Conservation (phyloP, 1,140 invertebrate species). For the Neodiprion lecontei region DNA sequence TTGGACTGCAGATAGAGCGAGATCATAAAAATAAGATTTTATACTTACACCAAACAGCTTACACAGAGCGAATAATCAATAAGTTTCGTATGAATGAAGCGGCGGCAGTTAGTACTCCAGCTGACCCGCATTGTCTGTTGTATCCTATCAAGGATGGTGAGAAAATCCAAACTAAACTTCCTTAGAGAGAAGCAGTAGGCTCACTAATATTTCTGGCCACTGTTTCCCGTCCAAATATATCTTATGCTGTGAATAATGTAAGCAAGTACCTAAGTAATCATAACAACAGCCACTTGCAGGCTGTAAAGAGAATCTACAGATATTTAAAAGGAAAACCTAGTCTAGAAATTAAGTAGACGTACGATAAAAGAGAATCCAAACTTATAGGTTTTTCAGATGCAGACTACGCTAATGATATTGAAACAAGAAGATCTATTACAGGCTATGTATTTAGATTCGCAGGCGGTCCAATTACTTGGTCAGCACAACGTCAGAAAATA, state of each 20-base stretch:
- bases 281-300: slow-evolving; percentile 43
- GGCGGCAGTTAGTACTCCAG: slow-evolving; percentile 25
- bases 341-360: slow-evolving; percentile 31
- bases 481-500: slow-evolving; percentile 41
- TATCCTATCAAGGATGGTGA: not conserved
- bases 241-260: slow-evolving; percentile 46
- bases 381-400: too few relatives aligned
- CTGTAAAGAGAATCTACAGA: slow-evolving; percentile 49
- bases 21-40: slow-evolving; percentile 19
- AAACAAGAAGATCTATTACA: slow-evolving; percentile 31
- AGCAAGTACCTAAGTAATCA: slow-evolving; percentile 44
- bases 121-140: slow-evolving; percentile 21
- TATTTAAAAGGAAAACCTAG: slow-evolving; percentile 52
- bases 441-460: slow-evolving; percentile 27
- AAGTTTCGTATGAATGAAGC: slow-evolving; percentile 28
- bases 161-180: slow-evolving; percentile 30
- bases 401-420: slow-evolving; percentile 20
- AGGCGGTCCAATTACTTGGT: slow-evolving; percentile 38
- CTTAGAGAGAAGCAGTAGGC: slow-evolving; percentile 48
- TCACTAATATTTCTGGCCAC: slow-evolving; percentile 51
- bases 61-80: slow-evolving; percentile 24
- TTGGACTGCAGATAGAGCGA: slow-evolving; percentile 44
- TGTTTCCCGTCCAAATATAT: slow-evolving; percentile 51
- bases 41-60: slow-evolving; percentile 28
- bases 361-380: slow-evolving; percentile 30